phyloP scores from a whole-genome alignment of 2,888 invertebrate genomes.

The Dioctria linearis region DNA sequence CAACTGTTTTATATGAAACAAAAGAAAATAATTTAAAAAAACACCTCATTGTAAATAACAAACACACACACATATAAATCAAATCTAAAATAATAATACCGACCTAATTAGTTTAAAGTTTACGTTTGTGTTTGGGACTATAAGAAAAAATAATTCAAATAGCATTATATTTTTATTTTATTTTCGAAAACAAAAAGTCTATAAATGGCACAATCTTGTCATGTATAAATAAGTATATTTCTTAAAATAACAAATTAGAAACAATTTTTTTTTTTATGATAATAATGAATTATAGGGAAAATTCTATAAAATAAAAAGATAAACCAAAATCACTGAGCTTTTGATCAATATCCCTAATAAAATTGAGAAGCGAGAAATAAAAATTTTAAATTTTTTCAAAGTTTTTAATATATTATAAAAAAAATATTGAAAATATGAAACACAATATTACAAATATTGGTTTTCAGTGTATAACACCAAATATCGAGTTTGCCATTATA shows the following conservation, averaged over 20 bases:
- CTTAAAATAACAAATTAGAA: constrained; percentile 21
- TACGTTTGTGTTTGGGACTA: constrained; percentile 17
- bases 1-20: constrained; percentile 39
- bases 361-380: constrained; percentile 12
- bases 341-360: constrained; percentile 30
- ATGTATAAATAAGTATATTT: constrained; percentile 33
- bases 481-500: constrained; percentile 52
- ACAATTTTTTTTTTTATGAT: constrained; percentile 24
- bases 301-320: constrained; percentile 24
- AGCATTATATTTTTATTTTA: constrained; percentile 45
- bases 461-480: constrained; percentile 53
- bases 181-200: background rate
- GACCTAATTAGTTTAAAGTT: constrained; percentile 15
- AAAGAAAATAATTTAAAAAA: constrained; percentile 27
- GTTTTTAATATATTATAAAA: constrained; percentile 13
- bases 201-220: constrained; percentile 50
- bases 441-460: constrained; percentile 34
- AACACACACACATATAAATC: too few species aligned
- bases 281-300: constrained; percentile 19
- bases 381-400: background rate
- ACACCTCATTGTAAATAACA: constrained; percentile 35
- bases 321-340: constrained; percentile 31
- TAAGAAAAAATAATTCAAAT: constrained; percentile 8
- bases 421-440: background rate
- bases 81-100: too few species aligned